Base-by-base conservation (phyloP, 2,888 invertebrate species). In the Lottia gigantea region DNA sequence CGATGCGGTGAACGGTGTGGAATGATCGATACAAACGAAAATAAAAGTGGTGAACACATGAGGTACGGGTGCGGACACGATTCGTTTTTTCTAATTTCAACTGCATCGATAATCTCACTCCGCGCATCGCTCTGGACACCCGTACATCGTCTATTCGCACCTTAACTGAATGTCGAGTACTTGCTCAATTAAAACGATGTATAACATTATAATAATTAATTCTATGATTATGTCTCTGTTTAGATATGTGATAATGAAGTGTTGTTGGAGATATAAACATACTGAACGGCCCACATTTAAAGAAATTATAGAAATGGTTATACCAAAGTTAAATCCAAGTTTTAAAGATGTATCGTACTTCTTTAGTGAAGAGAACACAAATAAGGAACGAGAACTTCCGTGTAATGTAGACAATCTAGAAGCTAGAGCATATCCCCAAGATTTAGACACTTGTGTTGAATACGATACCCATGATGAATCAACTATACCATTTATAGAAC, bases 181-280 rank as follows among this genome's bases (percentile, higher is more conserved):
- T 31, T 31, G 31, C 3, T 31, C 31, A 31, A 4, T 31, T 31
- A 31, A 31, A 31, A 4, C 3, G 31, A 31, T 31, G 31, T 31
- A 31, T 6, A 31, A 31, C 2, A 31, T 31, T 4, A 6, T 31
- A 31, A 40, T 40, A 40, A 40, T 40, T 40, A 40, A 40, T 40
- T 11, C 11, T 40, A 11, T 8, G 40, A 3, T 8, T 8, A 8
- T 40, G 11, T 40, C 1, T 40, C 6, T 40, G 7, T 40, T 55
- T 78, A 90, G 90, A 75, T 96, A 95, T 90, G 92, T 93, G 78
- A 90, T 98, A 77, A 99, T 99, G 98, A 91, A 93, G 78, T 91
- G 92, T 76, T 98, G 97, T 88, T 99, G 98, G 98, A 92, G 93
- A 82, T 94, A 94, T 88, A 92, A 94, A 80, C 92, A 95, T 0